phyloP scores from a whole-genome alignment of 2,797 vertebrate species.

The Enteromius afrohamiltoni region DNA sequence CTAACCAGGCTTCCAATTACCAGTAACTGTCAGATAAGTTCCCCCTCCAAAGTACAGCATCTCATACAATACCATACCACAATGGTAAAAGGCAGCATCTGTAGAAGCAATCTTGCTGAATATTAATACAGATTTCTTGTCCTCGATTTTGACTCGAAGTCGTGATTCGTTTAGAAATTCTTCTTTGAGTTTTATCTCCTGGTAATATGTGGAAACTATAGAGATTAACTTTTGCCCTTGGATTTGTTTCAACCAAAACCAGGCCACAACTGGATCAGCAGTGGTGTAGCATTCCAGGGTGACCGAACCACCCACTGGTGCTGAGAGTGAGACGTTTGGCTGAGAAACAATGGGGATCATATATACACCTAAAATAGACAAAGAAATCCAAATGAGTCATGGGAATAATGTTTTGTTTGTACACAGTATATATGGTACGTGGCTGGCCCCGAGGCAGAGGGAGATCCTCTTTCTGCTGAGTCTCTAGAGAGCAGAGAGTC shows the following conservation, averaged over 20 bases:
- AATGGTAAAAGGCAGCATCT: slow-evolving; percentile 14
- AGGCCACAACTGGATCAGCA: neutral
- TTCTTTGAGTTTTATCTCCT: neutral
- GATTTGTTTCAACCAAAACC: slow-evolving; percentile 23
- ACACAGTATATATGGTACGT: too few species aligned
- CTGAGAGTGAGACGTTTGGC: neutral
- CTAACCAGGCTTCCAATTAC: neutral
- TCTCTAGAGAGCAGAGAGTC: too few species aligned
- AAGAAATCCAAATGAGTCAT: neutral
- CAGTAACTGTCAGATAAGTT: slow-evolving; percentile 8
- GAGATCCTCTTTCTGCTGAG: too few species aligned
- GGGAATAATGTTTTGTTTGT: neutral
- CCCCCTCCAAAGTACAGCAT: neutral
- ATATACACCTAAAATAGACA: slow-evolving; percentile 9
- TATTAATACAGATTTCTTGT: neutral
- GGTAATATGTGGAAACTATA: slow-evolving; percentile 11
- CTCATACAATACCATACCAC: slow-evolving; percentile 4
- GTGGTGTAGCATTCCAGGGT: slow-evolving; percentile 18
- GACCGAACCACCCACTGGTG: neutral
- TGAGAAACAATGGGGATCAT: neutral
- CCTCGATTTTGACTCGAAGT: neutral
- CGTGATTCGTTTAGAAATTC: neutral
- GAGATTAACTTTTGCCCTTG: neutral
- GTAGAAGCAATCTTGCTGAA: neutral
- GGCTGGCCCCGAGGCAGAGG: too few species aligned